Evolutionary conservation across 2,888 invertebrate species (phyloP), one percentile per base, ranked within the genome.

Genomic region (Laothoe populi): DNA sequence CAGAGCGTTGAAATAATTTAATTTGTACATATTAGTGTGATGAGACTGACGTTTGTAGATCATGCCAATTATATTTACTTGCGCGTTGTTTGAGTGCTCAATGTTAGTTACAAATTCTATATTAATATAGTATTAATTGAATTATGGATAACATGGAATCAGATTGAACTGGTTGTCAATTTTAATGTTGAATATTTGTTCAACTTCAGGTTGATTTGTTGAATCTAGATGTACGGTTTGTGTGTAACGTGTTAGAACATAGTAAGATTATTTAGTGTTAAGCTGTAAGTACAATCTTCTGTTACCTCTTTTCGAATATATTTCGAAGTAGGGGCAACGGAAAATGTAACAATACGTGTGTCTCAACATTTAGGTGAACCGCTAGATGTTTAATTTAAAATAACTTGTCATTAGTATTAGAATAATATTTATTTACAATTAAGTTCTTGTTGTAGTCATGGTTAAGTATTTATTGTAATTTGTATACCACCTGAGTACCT

Each of bases 341-440:
- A 92, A 92, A 91, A 90, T 89, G 70, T 74, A 70, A 81, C 35
- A 35, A 35, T 53, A 53, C 72, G 82, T 86, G 84, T 87, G 81
- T 82, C 83, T 81, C 84, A 86, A 82, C 82, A 79, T 79, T 82
- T 89, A 90, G 88, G 85, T 87, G 87, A 89, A 88, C 89, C 90
- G 91, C 86, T 92, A 92, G 92, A 78, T 75, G 71, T 80, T 78
- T 90, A 89, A 82, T 86, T 89, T 90, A 87, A 88, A 88, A 82
- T 92, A 90, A 92, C 92, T 92, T 91, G 92, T 92, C 92, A 92
- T 91, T 92, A 92, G 92, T 87, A 83, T 89, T 92, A 92, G 48
- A 38, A 86, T 88, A 87, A 85, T 90, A 91, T 92, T 92, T 90
- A 90, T 92, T 90, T 78, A 0, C 90, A 90, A 81, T 79, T 88